Evolutionary conservation across 2,113 vertebrate genomes (phyloP).

Genomic region (Anser brachyrhynchus): DNA sequence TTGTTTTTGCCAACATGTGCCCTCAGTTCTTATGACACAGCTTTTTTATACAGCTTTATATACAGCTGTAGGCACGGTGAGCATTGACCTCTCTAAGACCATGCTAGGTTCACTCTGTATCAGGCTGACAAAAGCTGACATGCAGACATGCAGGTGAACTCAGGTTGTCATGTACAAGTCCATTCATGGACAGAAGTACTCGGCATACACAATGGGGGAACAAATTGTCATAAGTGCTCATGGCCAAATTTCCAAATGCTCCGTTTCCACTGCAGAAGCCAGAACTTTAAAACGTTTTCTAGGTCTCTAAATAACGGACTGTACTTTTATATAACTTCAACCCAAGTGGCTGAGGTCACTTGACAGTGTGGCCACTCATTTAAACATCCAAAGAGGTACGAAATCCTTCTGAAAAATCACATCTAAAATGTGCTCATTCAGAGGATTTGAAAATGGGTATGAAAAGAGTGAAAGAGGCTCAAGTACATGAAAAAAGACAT

Average conservation of each 20-base stretch:
- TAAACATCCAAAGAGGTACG: not conserved
- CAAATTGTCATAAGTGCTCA: not conserved
- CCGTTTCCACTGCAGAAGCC: not conserved
- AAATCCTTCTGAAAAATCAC: not conserved
- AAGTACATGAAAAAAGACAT: not conserved
- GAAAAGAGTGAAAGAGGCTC: not conserved
- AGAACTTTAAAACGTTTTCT: slow-evolving; percentile 1
- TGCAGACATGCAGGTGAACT: not conserved
- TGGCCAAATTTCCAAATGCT: slow-evolving; percentile 1
- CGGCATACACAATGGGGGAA: not conserved
- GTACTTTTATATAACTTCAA: not conserved
- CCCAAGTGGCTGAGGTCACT: not conserved
- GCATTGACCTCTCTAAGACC: not conserved
- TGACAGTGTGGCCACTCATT: not conserved
- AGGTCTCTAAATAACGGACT: not conserved
- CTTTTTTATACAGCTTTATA: not conserved
- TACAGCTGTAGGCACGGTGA: not conserved
- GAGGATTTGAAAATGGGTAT: not conserved
- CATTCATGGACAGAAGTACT: not conserved
- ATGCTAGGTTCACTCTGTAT: not conserved
- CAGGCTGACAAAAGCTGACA: not conserved
- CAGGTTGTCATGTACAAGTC: not conserved
- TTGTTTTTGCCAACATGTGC: slow-evolving; percentile 54
- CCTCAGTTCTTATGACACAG: slow-evolving; percentile 3
- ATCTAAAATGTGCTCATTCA: not conserved